Evolutionary conservation across 2,888 invertebrate species (phyloP), one percentile per base, ranked within the genome.

Genomic region (Argyra leucocephala): DNA sequence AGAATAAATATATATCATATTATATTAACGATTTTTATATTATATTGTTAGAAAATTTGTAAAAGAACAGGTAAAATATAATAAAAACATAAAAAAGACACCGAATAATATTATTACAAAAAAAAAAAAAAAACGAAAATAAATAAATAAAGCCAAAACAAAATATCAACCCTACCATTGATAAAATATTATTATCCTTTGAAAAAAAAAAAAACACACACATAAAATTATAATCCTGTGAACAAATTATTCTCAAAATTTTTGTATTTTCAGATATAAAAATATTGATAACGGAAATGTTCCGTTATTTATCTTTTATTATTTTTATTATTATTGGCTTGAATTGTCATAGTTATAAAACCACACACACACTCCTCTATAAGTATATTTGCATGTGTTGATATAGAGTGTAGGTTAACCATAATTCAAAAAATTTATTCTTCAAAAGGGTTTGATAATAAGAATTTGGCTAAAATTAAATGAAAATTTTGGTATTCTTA

Each of bases 161-260:
- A 31, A 7, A 31, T 31, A 31, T 18, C 48, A 48, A 18, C 48
- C 2, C 15, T n/a, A 48, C 7, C 5, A 48, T 48, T 18, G 48
- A 48, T 48, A 48, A 48, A 18, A 48, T 48, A 48, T 48, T 48
- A 48, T 48, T 48, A 48, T 48, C 48, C 48, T 48, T 48, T 48
- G 15, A 48, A 48, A 48, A 48, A n/a, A n/a, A n/a, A n/a, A n/a
- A n/a, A n/a, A n/a, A n/a, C n/a, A n/a, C n/a, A n/a, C n/a, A 48
- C 18, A 48, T 48, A 48, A 48, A 48, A 48, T 48, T 48, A 48
- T 48, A 48, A 48, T 48, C 15, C 18, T 48, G 48, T 48, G 18
- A 48, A 48, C 12, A 48, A n/a, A 37, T 9, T 26, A 26, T 26
- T 26, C 4, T 6, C 26, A 26, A 26, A 4, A 26, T 6, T 26